Base-by-base conservation (phyloP, 2,797 vertebrate species). In the Apogon hyalosoma region DNA sequence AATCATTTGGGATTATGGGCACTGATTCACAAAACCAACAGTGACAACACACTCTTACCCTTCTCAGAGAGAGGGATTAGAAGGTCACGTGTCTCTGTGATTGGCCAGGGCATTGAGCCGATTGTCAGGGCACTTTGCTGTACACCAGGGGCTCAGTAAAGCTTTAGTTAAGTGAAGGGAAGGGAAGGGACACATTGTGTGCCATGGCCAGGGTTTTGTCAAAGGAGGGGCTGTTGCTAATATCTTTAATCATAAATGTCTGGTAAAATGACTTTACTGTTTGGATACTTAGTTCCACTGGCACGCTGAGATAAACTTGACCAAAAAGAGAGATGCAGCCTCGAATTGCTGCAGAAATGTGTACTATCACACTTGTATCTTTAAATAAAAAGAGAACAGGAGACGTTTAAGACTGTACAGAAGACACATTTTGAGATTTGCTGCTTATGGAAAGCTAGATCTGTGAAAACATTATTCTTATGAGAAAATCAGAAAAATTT, bases 1-100 rank as follows among this genome's bases (percentile, higher is more conserved):
- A 96, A 95, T 96, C 95, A 95, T 92, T 93, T 84, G 92, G 94
- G 96, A 95, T 97, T 96, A 95, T 88, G 93, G 87, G 84, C 90
- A 80, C 90, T 89, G 64, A 96, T 96, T 95, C 94, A 96, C 90
- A 95, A 97, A 97, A 95, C 94, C 93, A 95, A 94, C 94, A 96
- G 93, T 94, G 91, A 95, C 95, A 95, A 95, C 93, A 94, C 89
- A 93, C 93, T 94, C 94, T 95, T 94, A 91, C 92, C 91, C 93
- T 92, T 92, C 93, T 93, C 92, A 95, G 93, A 96, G 95, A 96
- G 94, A 92, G 90, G 94, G 96, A 97, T 98, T 97, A 97, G 92
- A 88, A 91, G 94, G 94, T 95, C 95, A 95, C 92, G 90, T 96
- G 96, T 95, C 93, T 90, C 90, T 94, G 93, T 96, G 94, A 96